Base-by-base conservation (phyloP, 1,140 invertebrate species). In the Drosophila melanica region DNA sequence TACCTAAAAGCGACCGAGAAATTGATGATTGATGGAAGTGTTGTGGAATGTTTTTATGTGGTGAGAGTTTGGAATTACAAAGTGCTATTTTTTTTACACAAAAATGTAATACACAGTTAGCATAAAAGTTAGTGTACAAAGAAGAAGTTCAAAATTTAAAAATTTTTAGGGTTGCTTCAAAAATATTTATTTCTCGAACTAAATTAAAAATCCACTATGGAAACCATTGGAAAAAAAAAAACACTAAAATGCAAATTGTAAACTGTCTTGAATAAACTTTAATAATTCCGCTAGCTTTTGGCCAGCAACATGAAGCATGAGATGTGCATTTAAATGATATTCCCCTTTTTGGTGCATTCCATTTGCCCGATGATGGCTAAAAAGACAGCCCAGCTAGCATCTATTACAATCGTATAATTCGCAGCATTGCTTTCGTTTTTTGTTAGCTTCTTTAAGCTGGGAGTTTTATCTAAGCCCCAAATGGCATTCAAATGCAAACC, bases 401-500 rank as follows among this genome's bases (percentile, higher is more conserved):
- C 27, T 27, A 27, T 27, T 6, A 10, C 37, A 47, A 58, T 33
- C 45, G 33, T 10, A 23, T 48, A 37, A 48, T 35, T 66, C 16
- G 18, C 35, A 30, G 50, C 60, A 66, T 72, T 76, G 62, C 74
- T 62, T 77, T 70, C 65, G 51, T 48, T 58, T 57, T 69, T 66
- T 57, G 20, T 23, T 50, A 68, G 81, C 76, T 77, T 48, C 55
- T 55, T 55, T 55, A 59, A 60, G 58, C 75, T 65, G 80, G 76
- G 60, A 85, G 81, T 85, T 86, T 78, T 81, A 86, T 81, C 81
- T 81, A 53, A 76, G 81, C 62, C 77, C 74, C 81, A 85, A 85
- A 85, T 86, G 76, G 81, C 81, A 85, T 86, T 85, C 81, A 75
- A 85, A 85, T 86, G 81, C 74, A 77, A 85, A 70, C 81, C 81